phyloP scores from a whole-genome alignment of 2,113 vertebrate species.

The Hippocampus abdominalis region DNA sequence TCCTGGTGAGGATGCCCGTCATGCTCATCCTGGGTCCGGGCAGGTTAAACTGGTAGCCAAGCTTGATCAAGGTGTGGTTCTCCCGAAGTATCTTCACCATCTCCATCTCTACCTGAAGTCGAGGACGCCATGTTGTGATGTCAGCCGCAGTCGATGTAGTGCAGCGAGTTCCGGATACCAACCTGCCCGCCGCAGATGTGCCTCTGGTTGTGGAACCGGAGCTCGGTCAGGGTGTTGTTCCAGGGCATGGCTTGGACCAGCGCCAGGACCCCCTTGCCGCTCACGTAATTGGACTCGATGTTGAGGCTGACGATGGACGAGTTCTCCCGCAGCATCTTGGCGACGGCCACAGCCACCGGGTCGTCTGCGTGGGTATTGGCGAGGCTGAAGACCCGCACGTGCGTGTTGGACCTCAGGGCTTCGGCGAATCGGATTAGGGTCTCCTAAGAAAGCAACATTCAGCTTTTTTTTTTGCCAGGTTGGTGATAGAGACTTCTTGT shows the following conservation, averaged over 20 bases:
- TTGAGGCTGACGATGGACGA: slow-evolving; percentile 83
- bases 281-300: slow-evolving; percentile 94
- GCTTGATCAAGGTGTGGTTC: slow-evolving; percentile 85
- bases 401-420: slow-evolving; percentile 82
- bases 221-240: slow-evolving; percentile 85
- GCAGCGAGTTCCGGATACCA: not conserved
- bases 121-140: not conserved
- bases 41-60: slow-evolving; percentile 96
- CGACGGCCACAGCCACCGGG: slow-evolving; percentile 80
- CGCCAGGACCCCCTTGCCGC: slow-evolving; percentile 88
- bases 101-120: slow-evolving; percentile 89
- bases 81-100: slow-evolving; percentile 89
- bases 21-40: slow-evolving; percentile 95
- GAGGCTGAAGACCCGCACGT: slow-evolving; percentile 82
- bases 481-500: no score
- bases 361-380: slow-evolving; percentile 92
- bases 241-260: slow-evolving; percentile 83
- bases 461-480: not conserved
- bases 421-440: slow-evolving; percentile 87
- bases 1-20: slow-evolving; percentile 92
- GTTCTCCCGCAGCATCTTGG: slow-evolving; percentile 86
- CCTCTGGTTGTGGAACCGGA: slow-evolving; percentile 96
- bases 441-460: slow-evolving; percentile 56
- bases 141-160: no score
- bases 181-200: slow-evolving; percentile 91